Conservation (phyloP, 2,113 vertebrate species). For the Notarius lentiginosus region DNA sequence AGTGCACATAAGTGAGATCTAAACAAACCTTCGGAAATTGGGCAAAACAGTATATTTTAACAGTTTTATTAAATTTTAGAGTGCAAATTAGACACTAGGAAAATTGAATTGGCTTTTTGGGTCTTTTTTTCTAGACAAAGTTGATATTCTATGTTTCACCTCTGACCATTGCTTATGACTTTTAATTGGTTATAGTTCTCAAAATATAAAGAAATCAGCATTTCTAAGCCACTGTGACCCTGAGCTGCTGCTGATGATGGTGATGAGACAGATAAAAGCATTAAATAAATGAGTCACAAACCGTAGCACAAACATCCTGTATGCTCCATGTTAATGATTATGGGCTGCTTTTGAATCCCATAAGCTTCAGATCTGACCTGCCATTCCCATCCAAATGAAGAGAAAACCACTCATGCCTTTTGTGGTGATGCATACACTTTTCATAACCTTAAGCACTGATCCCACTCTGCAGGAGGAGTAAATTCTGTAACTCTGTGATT, state of each 20-base stretch:
- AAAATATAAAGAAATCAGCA: not conserved
- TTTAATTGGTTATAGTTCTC: not conserved
- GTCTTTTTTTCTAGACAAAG: no score
- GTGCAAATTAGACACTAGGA: no score
- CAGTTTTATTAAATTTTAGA: no score
- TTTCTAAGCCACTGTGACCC: not conserved
- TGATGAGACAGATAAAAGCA: not conserved
- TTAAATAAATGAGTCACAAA: not conserved
- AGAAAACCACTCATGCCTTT: not conserved
- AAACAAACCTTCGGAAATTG: no score
- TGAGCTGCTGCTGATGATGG: not conserved
- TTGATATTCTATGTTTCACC: no score
- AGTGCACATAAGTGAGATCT: no score
- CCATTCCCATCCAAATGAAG: not conserved
- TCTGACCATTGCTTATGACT: no score
- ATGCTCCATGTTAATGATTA: not conserved
- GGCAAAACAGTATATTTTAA: no score
- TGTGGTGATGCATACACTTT: no score
- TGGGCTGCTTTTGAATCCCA: not conserved
- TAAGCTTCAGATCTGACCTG: not conserved
- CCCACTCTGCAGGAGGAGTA: not conserved
- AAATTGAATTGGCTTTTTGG: no score
- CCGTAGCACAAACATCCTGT: not conserved
- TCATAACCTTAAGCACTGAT: not conserved
- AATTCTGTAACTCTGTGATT: constrained; percentile 12